phyloP scores from a whole-genome alignment of 2,888 invertebrate species.

The Merodon equestris region DNA sequence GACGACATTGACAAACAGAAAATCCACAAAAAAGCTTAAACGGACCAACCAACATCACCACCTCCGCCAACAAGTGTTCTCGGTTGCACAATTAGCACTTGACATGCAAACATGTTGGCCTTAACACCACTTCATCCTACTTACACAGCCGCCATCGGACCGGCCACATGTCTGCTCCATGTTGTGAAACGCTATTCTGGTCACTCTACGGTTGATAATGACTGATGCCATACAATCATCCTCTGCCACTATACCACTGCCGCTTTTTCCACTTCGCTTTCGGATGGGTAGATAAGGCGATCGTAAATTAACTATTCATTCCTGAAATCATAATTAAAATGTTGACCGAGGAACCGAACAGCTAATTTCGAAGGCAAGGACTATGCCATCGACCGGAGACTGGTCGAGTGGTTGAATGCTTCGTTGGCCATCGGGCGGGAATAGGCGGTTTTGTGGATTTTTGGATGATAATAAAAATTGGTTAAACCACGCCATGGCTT shows the following conservation, averaged over 20 bases:
- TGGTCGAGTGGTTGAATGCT: too few species aligned
- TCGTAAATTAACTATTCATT: constrained; percentile 29
- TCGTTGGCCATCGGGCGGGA: background rate
- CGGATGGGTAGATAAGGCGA: background rate
- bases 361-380: constrained; percentile 2
- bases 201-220: constrained; percentile 41
- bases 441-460: background rate
- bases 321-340: constrained; percentile 44
- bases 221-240: constrained; percentile 7
- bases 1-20: too few species aligned
- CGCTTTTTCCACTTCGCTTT: background rate
- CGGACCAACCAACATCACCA: background rate
- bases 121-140: constrained; percentile 1
- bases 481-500: too few species aligned
- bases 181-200: constrained; percentile 40
- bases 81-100: constrained; percentile 47
- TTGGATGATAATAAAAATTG: too few species aligned
- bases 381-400: too few species aligned
- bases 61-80: constrained; percentile 50
- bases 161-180: too few species aligned
- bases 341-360: constrained; percentile 22
- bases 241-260: background rate
- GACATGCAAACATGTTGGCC: constrained; percentile 46
- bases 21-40: too few species aligned
- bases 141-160: background rate